These are phyloP conservation scores for Geotrypetes seraphini DNA, from an alignment of 2,797 vertebrate genomes.

Conservation along the genomic window DNA sequence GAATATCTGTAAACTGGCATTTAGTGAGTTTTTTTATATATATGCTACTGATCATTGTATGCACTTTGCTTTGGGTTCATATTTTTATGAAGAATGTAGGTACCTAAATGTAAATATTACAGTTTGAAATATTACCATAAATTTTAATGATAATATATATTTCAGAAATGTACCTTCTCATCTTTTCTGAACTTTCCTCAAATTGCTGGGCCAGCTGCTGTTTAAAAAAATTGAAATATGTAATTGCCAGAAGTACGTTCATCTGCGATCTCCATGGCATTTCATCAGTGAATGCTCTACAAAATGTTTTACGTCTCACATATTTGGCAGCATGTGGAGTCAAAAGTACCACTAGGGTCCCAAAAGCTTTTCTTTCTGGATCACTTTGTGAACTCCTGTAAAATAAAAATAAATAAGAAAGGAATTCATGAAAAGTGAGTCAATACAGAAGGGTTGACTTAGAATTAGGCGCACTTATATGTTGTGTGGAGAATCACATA, in stretches of 20 bases:
- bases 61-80: no score
- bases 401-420: conserved; percentile 3
- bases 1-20: no score
- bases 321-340: conserved; percentile 32
- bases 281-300: conserved; percentile 57
- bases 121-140: no score
- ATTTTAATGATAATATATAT: no score
- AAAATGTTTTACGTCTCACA: conserved; percentile 45
- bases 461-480: neutral
- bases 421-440: no score
- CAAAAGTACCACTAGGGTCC: conserved; percentile 45
- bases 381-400: conserved; percentile 27
- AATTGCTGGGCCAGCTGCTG: conserved; percentile 39
- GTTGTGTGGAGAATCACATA: neutral
- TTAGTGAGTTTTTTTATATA: no score
- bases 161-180: conserved; percentile 69
- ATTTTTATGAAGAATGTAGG: no score
- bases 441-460: neutral
- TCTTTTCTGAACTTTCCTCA: conserved; percentile 1
- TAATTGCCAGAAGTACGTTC: conserved; percentile 64
- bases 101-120: no score
- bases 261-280: conserved; percentile 73
- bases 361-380: conserved; percentile 33
- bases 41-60: no score
- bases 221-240: conserved; percentile 60